Evolutionary conservation across 1,140 invertebrate species (phyloP), one percentile per base, ranked within the genome.

Genomic region (Neodiprion virginianus): DNA sequence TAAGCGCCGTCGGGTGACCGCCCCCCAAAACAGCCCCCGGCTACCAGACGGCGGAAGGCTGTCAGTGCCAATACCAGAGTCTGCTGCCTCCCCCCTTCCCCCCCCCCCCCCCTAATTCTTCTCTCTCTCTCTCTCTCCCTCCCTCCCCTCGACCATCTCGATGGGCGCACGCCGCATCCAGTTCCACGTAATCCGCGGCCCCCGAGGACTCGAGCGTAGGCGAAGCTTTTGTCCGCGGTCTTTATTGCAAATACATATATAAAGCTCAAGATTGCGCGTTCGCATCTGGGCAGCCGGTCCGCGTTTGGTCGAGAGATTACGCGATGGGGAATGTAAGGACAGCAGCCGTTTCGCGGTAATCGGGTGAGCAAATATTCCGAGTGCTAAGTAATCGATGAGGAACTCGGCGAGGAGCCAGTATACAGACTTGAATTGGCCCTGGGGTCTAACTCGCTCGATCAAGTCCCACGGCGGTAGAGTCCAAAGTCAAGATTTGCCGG

Each of bases 1-100:
- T 84, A 83, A 84, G 76, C 79, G 79, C 78, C 79, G 71, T 71
- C 74, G 71, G 77, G 74, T 79, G 79, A 80, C 78, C 73, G 49
- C 17, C 77, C 73, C 70, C 75, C 74, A 71, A 72, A 69, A 21
- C 40, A 21, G 67, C 67, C 67, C 67, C 21, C 23, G 67, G 67
- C 67, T 21, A 69, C 67, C 40, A 69, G 67, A 69, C 67, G 40
- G 17, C 23, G 67, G 67, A 47, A 48, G 65, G 14, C 72, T 28
- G 40, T 61, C 48, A 28, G 72, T 73, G n/a, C 70, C 70, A 71
- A 71, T 71, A 49, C 70, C 70, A 71, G 10, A 71, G 23, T n/a
- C 70, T n/a, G n/a, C 68, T 69, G n/a, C 23, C 49, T 66, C 23
- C 72, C 23, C 8, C 69, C 0, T 14, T 7, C 48, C 69, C 12